Evolutionary conservation across 2,888 invertebrate genomes (phyloP).

Genomic region (Andrena flavipes): DNA sequence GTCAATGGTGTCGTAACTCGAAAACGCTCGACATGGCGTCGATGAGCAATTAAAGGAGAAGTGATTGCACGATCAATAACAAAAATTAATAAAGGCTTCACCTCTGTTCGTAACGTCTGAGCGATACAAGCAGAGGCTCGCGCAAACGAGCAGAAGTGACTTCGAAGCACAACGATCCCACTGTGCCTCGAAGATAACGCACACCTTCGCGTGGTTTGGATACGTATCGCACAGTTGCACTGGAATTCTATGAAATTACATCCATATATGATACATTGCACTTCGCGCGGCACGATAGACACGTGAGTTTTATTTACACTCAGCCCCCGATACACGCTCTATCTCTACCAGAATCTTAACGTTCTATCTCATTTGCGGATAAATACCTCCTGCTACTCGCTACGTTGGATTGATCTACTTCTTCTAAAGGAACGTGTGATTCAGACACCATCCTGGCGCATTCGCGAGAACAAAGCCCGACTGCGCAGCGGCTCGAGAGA

Average conservation of each 20-base stretch:
- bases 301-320: slow-evolving; percentile 52
- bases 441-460: slow-evolving; percentile 11
- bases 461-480: slow-evolving; percentile 9
- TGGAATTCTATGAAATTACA: slow-evolving; percentile 51
- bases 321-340: slow-evolving; percentile 25
- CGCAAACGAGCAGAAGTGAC: neutral
- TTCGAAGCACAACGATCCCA: slow-evolving; percentile 28
- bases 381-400: slow-evolving; percentile 37
- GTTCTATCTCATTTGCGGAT: slow-evolving; percentile 29
- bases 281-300: slow-evolving; percentile 37
- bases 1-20: neutral
- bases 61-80: neutral
- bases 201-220: slow-evolving; percentile 13
- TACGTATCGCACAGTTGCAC: slow-evolving; percentile 29
- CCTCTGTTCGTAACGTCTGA: neutral
- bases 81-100: slow-evolving; percentile 5
- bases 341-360: slow-evolving; percentile 40
- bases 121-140: neutral
- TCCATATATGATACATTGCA: slow-evolving; percentile 52
- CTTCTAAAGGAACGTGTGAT: slow-evolving; percentile 29
- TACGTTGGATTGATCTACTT: slow-evolving; percentile 39
- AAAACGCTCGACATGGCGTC: neutral
- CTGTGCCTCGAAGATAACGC: slow-evolving; percentile 31
- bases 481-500: neutral
- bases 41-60: neutral